A percentile compares a stretch with the other conserved stretches of the same genome.
These are phyloP conservation scores for Omphaloscelis lunosa DNA, from an alignment of 2,888 invertebrate species.

Conservation along the genomic window DNA sequence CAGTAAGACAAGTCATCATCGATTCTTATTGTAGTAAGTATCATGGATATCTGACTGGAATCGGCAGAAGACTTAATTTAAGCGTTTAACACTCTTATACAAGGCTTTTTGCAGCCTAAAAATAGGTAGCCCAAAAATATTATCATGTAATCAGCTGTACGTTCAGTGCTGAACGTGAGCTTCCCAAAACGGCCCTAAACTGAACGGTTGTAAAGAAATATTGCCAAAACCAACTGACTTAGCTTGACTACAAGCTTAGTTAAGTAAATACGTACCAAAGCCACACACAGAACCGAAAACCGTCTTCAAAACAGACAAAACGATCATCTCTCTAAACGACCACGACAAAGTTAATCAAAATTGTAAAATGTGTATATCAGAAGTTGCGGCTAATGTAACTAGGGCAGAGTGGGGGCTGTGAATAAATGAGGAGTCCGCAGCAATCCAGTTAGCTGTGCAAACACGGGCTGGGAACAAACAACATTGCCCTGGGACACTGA, in stretches of 20 bases:
- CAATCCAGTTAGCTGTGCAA: conserved; percentile 79
- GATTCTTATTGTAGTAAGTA: not conserved
- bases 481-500: conserved; percentile 60
- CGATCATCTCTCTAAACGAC: conserved; percentile 31
- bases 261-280: not conserved
- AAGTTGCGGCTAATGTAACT: conserved; percentile 72
- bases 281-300: not conserved
- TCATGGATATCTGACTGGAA: not conserved
- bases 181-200: not conserved
- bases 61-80: not conserved
- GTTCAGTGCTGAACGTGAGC: not conserved
- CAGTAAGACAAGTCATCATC: not conserved
- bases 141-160: not conserved
- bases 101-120: not conserved
- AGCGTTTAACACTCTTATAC: not conserved
- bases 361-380: conserved; percentile 66
- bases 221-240: not conserved
- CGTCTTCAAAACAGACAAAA: conserved; percentile 9
- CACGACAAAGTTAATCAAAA: conserved; percentile 60
- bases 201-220: not conserved
- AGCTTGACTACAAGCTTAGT: not conserved
- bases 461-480: conserved; percentile 69
- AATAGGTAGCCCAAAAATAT: not conserved
- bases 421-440: conserved; percentile 82
- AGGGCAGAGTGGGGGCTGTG: conserved; percentile 71